Base-by-base conservation (phyloP, 2,888 invertebrate species). In the Anoncus sp. region DNA sequence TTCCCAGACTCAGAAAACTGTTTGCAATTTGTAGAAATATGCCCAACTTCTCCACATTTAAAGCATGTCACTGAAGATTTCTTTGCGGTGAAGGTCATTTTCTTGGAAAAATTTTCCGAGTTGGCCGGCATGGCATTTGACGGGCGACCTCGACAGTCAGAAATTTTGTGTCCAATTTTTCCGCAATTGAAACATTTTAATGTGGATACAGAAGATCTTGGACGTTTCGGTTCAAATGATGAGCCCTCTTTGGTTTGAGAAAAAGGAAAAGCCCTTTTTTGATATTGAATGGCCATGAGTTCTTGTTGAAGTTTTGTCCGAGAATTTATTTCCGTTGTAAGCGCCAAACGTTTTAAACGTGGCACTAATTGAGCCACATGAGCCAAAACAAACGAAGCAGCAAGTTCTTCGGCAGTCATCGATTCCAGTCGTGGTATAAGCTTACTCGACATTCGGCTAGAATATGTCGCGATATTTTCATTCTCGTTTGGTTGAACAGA, bases 181-280 rank as follows among this genome's bases (percentile, higher is more conserved):
- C 69, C 69, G 38, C 69, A 69, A 18, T 47, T 14, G 27, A 43
- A 45, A 47, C 69, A 69, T 20, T 57, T 69, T 7, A 59, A 14
- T 40, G 53, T n/a, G n/a, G n/a, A n/a, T n/a, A n/a, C n/a, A n/a
- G n/a, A 27, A 14, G 53, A n/a, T 53, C 20, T 47, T 47, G 47
- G 18, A n/a, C 47, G 2, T 47, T 55, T 55, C 12, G 40, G 40
- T 3, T 53, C 40, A 35, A 55, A 12, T 18, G 55, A 14, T n/a
- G 67, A 31, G 20, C 53, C 35, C 31, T 67, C 67, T 35, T 53
- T 20, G 24, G 20, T 7, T 20, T 47, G 47, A 47, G 38, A 16
- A 55, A 66, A 51, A 18, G 16, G 14, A 20, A 45, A 66, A 35
- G 31, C 66, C 22, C 18, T 31, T 31, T 31, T 49, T n/a, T n/a